Conservation (phyloP, 2,797 vertebrate species). For the Thunnus albacares region DNA sequence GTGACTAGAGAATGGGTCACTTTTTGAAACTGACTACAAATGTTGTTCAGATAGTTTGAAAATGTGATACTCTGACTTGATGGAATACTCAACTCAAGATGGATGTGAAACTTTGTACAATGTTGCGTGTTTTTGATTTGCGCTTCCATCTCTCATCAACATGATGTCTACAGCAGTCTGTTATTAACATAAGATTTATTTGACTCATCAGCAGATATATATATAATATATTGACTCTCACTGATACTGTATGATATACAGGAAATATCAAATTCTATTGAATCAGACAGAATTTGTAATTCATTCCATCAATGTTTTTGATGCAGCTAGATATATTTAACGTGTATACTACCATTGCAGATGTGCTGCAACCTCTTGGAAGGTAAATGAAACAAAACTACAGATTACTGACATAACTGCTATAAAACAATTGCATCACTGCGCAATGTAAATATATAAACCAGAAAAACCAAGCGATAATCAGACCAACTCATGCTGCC, state of each 20-base stretch:
- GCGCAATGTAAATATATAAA: neutral
- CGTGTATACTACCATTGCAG: neutral
- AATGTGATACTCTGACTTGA: neutral
- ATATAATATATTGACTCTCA: neutral
- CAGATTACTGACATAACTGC: neutral
- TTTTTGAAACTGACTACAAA: slow-evolving; percentile 19
- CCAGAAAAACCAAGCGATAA: neutral
- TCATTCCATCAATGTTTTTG: neutral
- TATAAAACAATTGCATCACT: neutral
- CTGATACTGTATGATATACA: neutral
- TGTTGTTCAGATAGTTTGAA: neutral
- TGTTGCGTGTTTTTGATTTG: neutral
- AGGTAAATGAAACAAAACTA: no score
- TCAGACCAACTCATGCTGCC: neutral
- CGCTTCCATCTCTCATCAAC: neutral
- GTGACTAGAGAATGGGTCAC: neutral
- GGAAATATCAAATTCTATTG: neutral
- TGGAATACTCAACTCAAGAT: neutral
- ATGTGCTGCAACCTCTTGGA: neutral
- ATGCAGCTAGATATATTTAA: neutral
- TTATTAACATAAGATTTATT: neutral
- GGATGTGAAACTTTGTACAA: slow-evolving; percentile 2
- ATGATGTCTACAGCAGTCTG: neutral
- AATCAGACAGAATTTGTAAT: neutral
- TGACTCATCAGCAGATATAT: neutral